phyloP scores from a whole-genome alignment of 2,888 invertebrate species.

The Pristionchus arcanus region DNA sequence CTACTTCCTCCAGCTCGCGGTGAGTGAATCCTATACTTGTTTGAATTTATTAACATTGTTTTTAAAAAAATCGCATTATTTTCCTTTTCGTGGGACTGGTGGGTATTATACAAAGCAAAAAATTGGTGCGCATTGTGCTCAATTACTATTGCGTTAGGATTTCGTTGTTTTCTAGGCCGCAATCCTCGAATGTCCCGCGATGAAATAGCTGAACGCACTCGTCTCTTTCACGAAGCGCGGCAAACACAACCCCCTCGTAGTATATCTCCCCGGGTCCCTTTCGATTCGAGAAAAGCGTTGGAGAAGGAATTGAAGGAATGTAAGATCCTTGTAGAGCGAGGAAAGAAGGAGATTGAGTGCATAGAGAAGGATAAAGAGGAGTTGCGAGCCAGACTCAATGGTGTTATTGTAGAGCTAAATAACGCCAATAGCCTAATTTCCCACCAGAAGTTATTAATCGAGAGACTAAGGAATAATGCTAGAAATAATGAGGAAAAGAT shows the following conservation, averaged over 20 bases:
- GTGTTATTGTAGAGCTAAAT: neutral
- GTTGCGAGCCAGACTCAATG: neutral
- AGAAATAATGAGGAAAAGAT: neutral
- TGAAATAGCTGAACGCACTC: too few relatives aligned
- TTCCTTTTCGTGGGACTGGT: too few relatives aligned
- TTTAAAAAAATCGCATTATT: too few relatives aligned
- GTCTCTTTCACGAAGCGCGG: neutral
- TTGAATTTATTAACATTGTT: too few relatives aligned
- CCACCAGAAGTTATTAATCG: neutral
- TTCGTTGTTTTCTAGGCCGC: too few relatives aligned
- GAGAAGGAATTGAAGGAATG: neutral
- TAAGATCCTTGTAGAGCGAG: neutral
- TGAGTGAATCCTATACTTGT: too few relatives aligned
- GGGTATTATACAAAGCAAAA: too few relatives aligned
- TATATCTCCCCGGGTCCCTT: neutral
- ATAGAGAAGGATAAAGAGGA: neutral
- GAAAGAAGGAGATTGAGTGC: neutral
- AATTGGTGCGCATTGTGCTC: too few relatives aligned
- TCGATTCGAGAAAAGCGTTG: neutral
- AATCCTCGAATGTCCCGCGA: too few relatives aligned
- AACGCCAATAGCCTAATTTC: neutral
- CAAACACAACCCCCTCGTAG: neutral
- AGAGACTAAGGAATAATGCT: neutral
- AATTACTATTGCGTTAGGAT: too few relatives aligned
- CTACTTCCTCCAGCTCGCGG: too few relatives aligned